These are phyloP conservation scores for Styela clava DNA, from an alignment of 23 tunicate species.

Conservation along the genomic window DNA sequence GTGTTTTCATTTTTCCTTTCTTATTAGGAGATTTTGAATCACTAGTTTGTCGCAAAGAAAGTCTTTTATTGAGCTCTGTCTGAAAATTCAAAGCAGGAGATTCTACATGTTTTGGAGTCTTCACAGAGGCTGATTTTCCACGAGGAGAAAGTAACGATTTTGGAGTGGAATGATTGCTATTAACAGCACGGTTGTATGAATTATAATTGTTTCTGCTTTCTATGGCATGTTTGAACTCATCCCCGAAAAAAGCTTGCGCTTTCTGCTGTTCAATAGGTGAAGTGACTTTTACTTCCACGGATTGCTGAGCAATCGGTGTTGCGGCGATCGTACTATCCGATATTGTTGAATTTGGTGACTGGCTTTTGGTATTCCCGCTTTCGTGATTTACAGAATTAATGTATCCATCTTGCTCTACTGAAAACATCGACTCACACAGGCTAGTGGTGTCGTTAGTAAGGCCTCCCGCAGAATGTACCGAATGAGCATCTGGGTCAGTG, in stretches of 20 bases:
- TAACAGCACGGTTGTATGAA: slow-evolving; percentile 23
- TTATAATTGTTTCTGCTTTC: neutral
- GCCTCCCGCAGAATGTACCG: slow-evolving; percentile 13
- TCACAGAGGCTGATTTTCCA: slow-evolving; percentile 2
- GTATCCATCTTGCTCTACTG: slow-evolving; percentile 51
- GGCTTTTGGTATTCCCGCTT: neutral
- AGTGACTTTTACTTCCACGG: neutral
- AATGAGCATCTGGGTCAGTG: neutral
- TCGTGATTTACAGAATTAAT: slow-evolving; percentile 32
- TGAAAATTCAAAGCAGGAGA: slow-evolving; percentile 33
- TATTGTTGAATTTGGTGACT: neutral
- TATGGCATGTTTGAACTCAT: neutral
- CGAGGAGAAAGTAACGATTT: slow-evolving; percentile 21
- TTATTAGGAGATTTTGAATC: neutral
- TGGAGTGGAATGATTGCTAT: slow-evolving; percentile 24
- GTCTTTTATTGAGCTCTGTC: slow-evolving; percentile 36
- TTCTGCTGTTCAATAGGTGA: slow-evolving; percentile 12
- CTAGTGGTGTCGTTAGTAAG: slow-evolving; percentile 2
- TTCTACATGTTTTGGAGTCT: neutral
- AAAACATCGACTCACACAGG: slow-evolving; percentile 10
- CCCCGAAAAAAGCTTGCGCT: neutral
- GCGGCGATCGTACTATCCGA: neutral
- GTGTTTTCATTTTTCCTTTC: slow-evolving; percentile 12
- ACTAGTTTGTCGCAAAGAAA: slow-evolving; percentile 11
- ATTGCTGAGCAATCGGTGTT: slow-evolving; percentile 6